phyloP scores from a whole-genome alignment of 2,797 vertebrate genomes.

The Anguilla obscura region DNA sequence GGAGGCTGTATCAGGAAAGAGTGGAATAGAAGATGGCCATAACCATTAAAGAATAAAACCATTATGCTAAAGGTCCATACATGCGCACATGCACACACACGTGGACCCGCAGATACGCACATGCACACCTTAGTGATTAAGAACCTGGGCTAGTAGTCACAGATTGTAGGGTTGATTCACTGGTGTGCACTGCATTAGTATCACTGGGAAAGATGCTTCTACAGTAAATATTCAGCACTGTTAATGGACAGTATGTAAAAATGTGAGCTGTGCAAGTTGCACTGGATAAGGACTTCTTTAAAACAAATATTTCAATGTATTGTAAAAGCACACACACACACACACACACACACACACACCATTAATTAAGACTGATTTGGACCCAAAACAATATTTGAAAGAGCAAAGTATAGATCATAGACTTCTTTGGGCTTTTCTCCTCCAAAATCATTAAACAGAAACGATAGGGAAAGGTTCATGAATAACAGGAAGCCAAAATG shows the following conservation, averaged over 20 bases:
- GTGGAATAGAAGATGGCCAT: background rate
- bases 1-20: background rate
- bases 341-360: background rate
- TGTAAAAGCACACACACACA: background rate
- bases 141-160: background rate
- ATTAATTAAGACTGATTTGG: background rate
- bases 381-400: background rate
- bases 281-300: no score
- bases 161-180: no score
- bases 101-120: no score
- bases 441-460: background rate
- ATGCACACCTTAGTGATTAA: background rate
- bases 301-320: no score
- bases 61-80: no score
- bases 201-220: no score
- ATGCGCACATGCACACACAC: no score
- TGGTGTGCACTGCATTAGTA: no score
- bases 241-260: no score
- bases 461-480: background rate
- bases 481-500: background rate
- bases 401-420: background rate
- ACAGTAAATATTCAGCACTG: no score
- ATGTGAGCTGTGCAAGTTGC: no score
- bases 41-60: background rate
- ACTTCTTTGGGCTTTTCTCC: background rate